phyloP scores from a whole-genome alignment of 2,797 vertebrate genomes.

The Anguilla pacifica region DNA sequence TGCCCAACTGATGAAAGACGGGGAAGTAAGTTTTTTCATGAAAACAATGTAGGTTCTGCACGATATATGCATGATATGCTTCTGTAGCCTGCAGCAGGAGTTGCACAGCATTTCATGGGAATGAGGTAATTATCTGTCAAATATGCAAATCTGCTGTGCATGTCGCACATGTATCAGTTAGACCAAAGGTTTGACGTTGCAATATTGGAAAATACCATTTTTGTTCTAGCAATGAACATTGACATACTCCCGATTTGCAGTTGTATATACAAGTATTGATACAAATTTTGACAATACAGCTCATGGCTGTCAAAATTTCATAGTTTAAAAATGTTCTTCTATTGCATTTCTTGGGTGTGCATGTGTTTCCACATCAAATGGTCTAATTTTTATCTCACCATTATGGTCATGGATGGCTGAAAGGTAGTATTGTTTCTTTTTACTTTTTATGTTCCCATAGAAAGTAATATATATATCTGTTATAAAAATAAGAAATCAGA shows the following conservation, averaged over 20 bases:
- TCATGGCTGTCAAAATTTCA: neutral
- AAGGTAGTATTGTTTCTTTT: slow-evolving; percentile 12
- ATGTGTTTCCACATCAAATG: neutral
- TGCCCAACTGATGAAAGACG: slow-evolving; percentile 53
- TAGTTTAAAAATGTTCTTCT: neutral
- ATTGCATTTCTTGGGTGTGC: neutral
- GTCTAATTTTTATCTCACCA: neutral
- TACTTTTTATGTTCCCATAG: neutral
- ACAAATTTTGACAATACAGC: neutral
- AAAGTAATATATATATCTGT: neutral
- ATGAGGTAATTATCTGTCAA: slow-evolving; percentile 39
- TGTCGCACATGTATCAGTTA: neutral
- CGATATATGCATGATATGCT: slow-evolving; percentile 7
- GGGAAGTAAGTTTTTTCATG: slow-evolving; percentile 66
- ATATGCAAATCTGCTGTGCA: slow-evolving; percentile 28
- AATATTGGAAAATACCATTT: neutral
- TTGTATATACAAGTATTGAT: neutral
- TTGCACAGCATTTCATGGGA: neutral
- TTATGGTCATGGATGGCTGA: slow-evolving; percentile 11
- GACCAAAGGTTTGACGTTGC: neutral
- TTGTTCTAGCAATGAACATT: neutral
- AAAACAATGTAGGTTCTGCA: slow-evolving; percentile 14
- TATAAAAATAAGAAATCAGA: no score
- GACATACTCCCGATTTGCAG: neutral
- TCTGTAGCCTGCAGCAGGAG: slow-evolving; percentile 4